These are phyloP conservation scores for Trochalopteron elliotii DNA, from an alignment of 2,113 vertebrate genomes.

Conservation along the genomic window DNA sequence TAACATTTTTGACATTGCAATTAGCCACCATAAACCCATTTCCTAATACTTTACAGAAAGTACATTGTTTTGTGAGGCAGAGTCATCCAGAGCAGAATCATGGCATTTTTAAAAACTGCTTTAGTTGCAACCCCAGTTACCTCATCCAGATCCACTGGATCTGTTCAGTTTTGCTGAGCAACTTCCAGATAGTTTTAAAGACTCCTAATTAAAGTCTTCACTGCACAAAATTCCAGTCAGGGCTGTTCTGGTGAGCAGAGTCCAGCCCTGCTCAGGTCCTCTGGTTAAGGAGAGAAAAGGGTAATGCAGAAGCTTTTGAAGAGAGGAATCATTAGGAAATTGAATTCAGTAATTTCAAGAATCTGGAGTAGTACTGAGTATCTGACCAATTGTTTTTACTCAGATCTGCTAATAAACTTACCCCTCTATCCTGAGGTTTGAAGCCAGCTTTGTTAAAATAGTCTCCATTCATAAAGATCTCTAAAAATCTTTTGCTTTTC, in stretches of 20 bases:
- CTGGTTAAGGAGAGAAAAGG: not conserved
- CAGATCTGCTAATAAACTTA: not conserved
- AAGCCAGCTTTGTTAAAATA: not conserved
- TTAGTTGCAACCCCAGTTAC: not conserved
- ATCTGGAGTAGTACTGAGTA: not conserved
- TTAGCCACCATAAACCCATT: not conserved
- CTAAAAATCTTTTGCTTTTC: not conserved
- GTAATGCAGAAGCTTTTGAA: not conserved
- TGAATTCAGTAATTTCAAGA: not conserved
- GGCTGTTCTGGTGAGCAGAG: not conserved
- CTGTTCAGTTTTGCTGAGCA: not conserved
- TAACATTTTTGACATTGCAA: not conserved
- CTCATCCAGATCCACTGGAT: not conserved
- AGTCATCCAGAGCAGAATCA: not conserved
- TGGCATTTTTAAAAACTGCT: not conserved
- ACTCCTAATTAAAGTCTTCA: not conserved
- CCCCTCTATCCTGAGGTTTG: not conserved
- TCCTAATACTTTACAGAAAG: conserved; percentile 7
- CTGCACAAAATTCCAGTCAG: not conserved
- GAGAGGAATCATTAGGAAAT: not conserved
- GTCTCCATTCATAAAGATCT: not conserved
- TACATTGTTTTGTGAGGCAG: not conserved
- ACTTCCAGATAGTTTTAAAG: not conserved
- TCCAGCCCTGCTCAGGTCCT: not conserved
- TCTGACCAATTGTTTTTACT: not conserved